phyloP scores from a whole-genome alignment of 2,888 invertebrate genomes.

The Xestoiulus laeticollis region DNA sequence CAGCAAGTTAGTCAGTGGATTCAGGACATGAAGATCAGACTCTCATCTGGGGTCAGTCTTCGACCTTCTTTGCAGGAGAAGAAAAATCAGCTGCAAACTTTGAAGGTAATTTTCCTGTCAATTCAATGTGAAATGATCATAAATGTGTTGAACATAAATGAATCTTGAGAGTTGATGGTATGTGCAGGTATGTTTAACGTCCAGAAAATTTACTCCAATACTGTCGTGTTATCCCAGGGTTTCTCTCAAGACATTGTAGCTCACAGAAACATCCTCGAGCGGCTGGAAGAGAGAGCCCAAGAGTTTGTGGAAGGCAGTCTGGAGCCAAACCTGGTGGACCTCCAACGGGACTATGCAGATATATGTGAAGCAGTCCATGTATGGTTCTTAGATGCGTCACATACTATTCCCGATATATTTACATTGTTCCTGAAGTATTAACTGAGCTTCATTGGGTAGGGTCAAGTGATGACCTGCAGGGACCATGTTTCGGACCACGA shows the following conservation, averaged over 20 bases:
- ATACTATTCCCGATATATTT: neutral
- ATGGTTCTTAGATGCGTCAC: conserved; percentile 3
- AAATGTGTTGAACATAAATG: no score
- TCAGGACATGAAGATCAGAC: conserved; percentile 77
- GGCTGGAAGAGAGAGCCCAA: conserved; percentile 82
- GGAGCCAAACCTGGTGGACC: conserved; percentile 76
- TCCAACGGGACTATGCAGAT: conserved; percentile 75
- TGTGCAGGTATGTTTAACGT: no score
- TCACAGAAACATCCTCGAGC: conserved; percentile 84
- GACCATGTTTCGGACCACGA: conserved; percentile 83
- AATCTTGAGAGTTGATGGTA: no score
- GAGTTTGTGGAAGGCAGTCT: conserved; percentile 82
- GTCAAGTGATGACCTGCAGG: conserved; percentile 74
- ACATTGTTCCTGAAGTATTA: neutral
- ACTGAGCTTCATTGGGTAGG: conserved; percentile 64
- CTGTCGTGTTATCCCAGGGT: conserved; percentile 62
- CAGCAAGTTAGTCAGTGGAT: conserved; percentile 88
- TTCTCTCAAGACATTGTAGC: conserved; percentile 85
- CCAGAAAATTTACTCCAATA: no score
- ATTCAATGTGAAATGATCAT: neutral
- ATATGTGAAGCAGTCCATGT: conserved; percentile 46
- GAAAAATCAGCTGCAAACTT: conserved; percentile 83
- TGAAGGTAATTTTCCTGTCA: conserved; percentile 67
- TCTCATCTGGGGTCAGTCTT: conserved; percentile 76
- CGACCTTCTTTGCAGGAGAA: conserved; percentile 87